These are phyloP conservation scores for Oopsacas minuta DNA, from an alignment of 37 sponge, comb jelly and placozoan genomes.

Conservation along the genomic window DNA sequence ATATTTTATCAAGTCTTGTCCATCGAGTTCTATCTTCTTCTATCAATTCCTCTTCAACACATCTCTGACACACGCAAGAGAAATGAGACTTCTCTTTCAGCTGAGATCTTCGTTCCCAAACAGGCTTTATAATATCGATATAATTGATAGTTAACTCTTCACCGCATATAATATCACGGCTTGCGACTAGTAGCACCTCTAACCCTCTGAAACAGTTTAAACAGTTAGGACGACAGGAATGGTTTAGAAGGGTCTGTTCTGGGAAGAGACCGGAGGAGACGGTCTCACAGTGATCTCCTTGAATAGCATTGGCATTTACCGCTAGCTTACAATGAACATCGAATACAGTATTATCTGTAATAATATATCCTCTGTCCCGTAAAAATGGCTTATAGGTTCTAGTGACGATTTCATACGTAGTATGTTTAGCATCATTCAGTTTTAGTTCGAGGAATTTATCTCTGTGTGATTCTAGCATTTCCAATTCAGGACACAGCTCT, in stretches of 20 bases:
- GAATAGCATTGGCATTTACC: not conserved
- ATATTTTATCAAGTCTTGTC: not conserved
- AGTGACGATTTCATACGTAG: not conserved
- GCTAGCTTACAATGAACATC: not conserved
- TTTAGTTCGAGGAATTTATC: not conserved
- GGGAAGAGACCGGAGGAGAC: not conserved
- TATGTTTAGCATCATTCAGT: not conserved
- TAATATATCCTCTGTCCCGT: not conserved
- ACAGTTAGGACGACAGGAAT: conserved; percentile 11
- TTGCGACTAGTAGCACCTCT: conserved; percentile 4
- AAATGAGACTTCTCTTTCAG: not conserved
- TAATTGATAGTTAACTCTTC: not conserved
- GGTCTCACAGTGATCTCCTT: not conserved
- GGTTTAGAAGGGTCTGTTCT: conserved; percentile 6
- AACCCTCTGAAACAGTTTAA: not conserved
- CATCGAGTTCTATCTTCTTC: not conserved
- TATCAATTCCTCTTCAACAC: not conserved
- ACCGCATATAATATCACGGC: not conserved
- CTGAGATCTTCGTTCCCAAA: not conserved
- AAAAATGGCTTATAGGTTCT: not conserved
- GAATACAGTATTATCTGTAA: not conserved
- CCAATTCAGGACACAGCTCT: not conserved
- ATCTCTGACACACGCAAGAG: not conserved
- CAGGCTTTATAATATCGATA: not conserved
- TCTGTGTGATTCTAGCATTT: conserved; percentile 9